Conservation (phyloP, 2,797 vertebrate genomes). For the Crax fasciolata region DNA sequence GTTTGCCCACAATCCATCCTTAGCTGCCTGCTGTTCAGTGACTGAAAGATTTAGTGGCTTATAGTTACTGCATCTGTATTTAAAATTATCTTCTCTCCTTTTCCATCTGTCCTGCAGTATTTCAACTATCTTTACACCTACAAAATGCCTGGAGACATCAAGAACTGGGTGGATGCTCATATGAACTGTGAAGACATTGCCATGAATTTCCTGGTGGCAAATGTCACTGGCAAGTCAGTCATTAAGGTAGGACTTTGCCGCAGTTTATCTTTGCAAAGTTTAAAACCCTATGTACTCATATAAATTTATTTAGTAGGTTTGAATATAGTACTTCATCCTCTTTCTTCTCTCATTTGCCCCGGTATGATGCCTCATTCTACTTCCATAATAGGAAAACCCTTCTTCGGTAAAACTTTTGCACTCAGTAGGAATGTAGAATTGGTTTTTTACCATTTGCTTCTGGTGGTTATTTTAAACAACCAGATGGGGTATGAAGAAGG, state of each 20-base stretch:
- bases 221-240: conserved; percentile 96
- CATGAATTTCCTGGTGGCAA: conserved; percentile 99
- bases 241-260: conserved; percentile 90
- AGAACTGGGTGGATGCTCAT: conserved; percentile 99
- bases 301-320: neutral
- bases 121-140: conserved; percentile 99
- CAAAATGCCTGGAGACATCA: conserved; percentile 99
- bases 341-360: neutral
- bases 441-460: neutral
- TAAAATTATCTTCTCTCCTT: neutral
- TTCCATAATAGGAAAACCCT: neutral
- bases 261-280: neutral
- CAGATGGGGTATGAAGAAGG: neutral
- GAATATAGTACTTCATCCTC: neutral
- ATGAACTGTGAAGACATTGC: conserved; percentile 99
- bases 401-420: neutral
- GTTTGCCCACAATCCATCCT: neutral
- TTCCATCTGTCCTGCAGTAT: conserved; percentile 85
- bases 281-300: neutral
- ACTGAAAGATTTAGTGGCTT: neutral
- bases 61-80: neutral
- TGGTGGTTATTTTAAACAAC: conserved; percentile 17
- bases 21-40: neutral
- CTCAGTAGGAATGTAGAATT: neutral
- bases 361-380: neutral